These are phyloP conservation scores for Microcaecilia unicolor DNA, from an alignment of 2,797 vertebrate species.

Conservation along the genomic window DNA sequence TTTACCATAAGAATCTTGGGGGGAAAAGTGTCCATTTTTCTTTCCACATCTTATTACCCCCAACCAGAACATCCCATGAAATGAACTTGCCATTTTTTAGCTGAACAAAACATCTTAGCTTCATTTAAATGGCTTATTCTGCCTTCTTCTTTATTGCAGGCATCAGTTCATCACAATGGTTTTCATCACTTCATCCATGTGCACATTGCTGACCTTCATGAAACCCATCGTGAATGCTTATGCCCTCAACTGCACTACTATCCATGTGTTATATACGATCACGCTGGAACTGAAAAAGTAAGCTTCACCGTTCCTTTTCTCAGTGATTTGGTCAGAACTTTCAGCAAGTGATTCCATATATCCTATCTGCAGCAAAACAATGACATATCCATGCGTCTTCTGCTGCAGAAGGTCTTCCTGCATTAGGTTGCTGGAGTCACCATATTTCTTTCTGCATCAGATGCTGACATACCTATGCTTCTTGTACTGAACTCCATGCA, in stretches of 20 bases:
- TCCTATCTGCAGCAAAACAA: too few species aligned
- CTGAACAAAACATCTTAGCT: background rate
- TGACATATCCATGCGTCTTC: too few species aligned
- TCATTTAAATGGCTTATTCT: too few species aligned
- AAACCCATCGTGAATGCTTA: slow-evolving; percentile 81
- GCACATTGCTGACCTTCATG: slow-evolving; percentile 69
- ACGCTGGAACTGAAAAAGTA: slow-evolving; percentile 68
- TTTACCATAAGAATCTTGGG: background rate
- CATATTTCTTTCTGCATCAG: too few species aligned
- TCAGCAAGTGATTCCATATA: too few species aligned
- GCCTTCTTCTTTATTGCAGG: slow-evolving; percentile 46
- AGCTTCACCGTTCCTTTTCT: background rate
- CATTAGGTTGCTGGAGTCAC: too few species aligned
- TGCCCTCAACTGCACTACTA: slow-evolving; percentile 68
- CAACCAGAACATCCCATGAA: too few species aligned
- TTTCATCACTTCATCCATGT: slow-evolving; percentile 45
- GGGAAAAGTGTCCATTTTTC: background rate
- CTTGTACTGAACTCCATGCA: too few species aligned
- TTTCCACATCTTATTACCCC: background rate
- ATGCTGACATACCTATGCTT: too few species aligned
- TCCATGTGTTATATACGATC: slow-evolving; percentile 73
- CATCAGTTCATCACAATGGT: slow-evolving; percentile 57
- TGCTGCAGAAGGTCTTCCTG: too few species aligned
- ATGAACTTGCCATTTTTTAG: too few species aligned
- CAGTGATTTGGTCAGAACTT: too few species aligned